phyloP scores from a whole-genome alignment of 2,888 invertebrate genomes.

The Mylabris sibirica region DNA sequence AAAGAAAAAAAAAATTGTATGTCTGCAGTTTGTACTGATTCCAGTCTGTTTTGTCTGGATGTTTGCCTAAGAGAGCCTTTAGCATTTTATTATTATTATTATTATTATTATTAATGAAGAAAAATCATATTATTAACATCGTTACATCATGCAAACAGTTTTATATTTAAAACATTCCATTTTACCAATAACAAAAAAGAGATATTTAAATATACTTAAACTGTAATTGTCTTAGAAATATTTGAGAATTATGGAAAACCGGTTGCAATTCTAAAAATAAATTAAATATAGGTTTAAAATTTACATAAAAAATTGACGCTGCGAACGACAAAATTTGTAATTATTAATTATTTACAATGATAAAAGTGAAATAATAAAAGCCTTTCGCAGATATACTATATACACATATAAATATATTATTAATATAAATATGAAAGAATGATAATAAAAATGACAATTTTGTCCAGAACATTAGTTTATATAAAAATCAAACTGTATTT shows the following conservation, averaged over 20 bases:
- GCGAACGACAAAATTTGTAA: constrained; percentile 58
- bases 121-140: constrained; percentile 47
- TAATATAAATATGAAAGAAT: constrained; percentile 38
- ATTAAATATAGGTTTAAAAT: constrained; percentile 49
- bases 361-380: constrained; percentile 48
- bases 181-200: constrained; percentile 37
- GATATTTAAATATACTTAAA: constrained; percentile 24
- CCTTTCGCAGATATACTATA: constrained; percentile 61
- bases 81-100: constrained; percentile 50
- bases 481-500: constrained; percentile 7
- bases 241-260: constrained; percentile 49
- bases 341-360: constrained; percentile 45
- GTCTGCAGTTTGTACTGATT: constrained; percentile 57
- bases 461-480: constrained; percentile 53
- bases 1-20: constrained; percentile 45
- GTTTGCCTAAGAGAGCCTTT: constrained; percentile 61
- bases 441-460: constrained; percentile 48
- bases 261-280: constrained; percentile 61
- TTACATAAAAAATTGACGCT: constrained; percentile 50
- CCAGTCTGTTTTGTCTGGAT: constrained; percentile 56
- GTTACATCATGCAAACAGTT: constrained; percentile 53
- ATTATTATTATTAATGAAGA: constrained; percentile 22
- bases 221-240: constrained; percentile 49
- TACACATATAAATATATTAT: constrained; percentile 31
- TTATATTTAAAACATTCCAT: constrained; percentile 57